Conservation (phyloP, 2,888 invertebrate genomes). For the Unio delphinus region DNA sequence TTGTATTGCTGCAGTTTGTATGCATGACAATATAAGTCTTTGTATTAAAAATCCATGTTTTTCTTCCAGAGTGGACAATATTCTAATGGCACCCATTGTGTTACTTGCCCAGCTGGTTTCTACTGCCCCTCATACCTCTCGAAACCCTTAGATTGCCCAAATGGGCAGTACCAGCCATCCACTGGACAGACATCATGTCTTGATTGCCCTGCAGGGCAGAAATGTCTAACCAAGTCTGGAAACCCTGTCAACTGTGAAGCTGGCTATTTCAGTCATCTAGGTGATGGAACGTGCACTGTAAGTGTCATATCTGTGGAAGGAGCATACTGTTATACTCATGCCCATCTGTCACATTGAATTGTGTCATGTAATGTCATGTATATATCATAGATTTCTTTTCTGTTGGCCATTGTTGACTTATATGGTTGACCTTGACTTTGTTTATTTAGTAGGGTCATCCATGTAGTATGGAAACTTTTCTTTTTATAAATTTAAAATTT, state of each 20-base stretch:
- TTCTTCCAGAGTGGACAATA: constrained; percentile 61
- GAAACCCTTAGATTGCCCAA: constrained; percentile 52
- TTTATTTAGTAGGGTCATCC: no score
- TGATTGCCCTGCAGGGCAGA: constrained; percentile 60
- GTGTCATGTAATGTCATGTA: no score
- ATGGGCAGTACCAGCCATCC: constrained; percentile 60
- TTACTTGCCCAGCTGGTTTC: constrained; percentile 57
- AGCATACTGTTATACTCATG: no score
- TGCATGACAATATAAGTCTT: no score
- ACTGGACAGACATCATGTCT: constrained; percentile 60
- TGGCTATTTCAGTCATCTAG: constrained; percentile 59
- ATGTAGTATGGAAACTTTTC: no score
- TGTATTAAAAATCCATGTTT: neutral
- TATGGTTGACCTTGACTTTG: no score
- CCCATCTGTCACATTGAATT: no score
- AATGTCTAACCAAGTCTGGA: constrained; percentile 43
- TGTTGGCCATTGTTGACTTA: no score
- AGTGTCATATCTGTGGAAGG: constrained; percentile 16
- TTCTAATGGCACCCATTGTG: constrained; percentile 55
- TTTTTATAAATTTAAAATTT: no score
- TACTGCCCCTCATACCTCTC: constrained; percentile 58
- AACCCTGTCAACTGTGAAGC: constrained; percentile 55
- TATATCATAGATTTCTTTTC: no score
- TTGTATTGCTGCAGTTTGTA: no score
- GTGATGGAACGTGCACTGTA: constrained; percentile 56